Conservation (phyloP, 2,888 invertebrate species). For the Diachrysia chrysitis region DNA sequence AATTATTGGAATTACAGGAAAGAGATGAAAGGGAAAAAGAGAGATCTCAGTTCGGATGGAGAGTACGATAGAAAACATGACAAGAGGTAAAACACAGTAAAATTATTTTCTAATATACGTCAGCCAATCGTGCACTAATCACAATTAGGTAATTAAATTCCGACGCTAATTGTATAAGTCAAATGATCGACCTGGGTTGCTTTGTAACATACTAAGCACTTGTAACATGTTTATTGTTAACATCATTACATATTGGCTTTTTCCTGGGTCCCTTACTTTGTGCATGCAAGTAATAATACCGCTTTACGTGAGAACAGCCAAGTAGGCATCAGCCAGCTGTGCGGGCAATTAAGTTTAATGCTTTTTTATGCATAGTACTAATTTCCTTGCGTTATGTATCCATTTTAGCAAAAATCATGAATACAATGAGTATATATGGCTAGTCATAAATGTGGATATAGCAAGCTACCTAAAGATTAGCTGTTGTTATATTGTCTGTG, state of each 20-base stretch:
- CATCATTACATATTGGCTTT: conserved; percentile 5
- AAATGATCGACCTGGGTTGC: conserved; percentile 42
- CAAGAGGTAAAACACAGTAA: conserved; percentile 76
- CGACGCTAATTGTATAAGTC: conserved; percentile 55
- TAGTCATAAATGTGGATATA: neutral
- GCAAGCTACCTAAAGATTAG: conserved; percentile 11
- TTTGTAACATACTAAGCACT: conserved; percentile 18
- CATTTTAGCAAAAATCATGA: neutral
- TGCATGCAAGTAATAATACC: conserved; percentile 5
- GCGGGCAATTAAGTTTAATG: conserved; percentile 18
- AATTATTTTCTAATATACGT: conserved; percentile 19
- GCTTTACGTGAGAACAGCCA: conserved; percentile 11
- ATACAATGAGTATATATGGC: neutral
- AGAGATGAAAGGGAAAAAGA: conserved; percentile 86
- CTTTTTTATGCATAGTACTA: conserved; percentile 7
- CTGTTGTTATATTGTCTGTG: conserved; percentile 20
- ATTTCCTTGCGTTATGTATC: neutral
- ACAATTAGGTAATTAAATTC: conserved; percentile 24
- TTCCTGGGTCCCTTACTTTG: conserved; percentile 7
- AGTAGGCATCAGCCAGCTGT: conserved; percentile 15
- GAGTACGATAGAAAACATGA: conserved; percentile 88
- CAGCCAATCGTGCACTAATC: conserved; percentile 23
- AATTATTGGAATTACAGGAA: conserved; percentile 72
- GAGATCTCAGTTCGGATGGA: conserved; percentile 85
- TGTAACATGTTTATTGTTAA: conserved; percentile 18